A percentile compares a stretch with the other conserved stretches of the same genome.
Evolutionary conservation across 2,797 vertebrate genomes (phyloP).

Genomic region (Lepus oiostolus): DNA sequence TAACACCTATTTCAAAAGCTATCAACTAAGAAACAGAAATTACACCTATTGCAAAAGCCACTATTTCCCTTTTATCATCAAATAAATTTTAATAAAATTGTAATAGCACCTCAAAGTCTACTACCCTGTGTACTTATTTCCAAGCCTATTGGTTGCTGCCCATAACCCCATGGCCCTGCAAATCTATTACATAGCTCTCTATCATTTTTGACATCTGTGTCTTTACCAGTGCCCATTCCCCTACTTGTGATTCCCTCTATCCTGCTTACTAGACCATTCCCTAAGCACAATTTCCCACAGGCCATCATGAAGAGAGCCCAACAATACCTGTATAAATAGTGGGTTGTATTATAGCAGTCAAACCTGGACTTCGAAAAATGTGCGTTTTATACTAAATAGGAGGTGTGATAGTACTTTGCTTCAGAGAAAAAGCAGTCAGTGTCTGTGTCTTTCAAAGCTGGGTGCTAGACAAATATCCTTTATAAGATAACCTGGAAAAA

Average conservation of each 20-base stretch:
- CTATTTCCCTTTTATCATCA: neutral
- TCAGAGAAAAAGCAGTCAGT: neutral
- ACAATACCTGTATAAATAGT: neutral
- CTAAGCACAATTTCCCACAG: neutral
- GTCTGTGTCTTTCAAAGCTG: neutral
- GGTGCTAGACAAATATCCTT: neutral
- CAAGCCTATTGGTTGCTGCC: neutral
- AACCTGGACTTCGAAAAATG: neutral
- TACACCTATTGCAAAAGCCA: neutral
- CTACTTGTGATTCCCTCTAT: neutral
- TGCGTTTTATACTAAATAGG: neutral
- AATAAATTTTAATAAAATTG: constrained; percentile 17
- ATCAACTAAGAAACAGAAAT: neutral
- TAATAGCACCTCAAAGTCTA: neutral
- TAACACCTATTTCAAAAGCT: neutral
- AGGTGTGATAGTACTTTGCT: neutral
- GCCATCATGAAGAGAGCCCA: neutral
- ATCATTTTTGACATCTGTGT: neutral
- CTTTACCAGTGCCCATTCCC: neutral
- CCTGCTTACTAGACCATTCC: neutral
- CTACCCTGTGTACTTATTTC: neutral
- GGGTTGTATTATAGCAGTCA: neutral
- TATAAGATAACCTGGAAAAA: neutral
- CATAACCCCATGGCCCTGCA: neutral
- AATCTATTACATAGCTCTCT: neutral